phyloP scores from a whole-genome alignment of 2,888 invertebrate genomes.

The Carabus problematicus region DNA sequence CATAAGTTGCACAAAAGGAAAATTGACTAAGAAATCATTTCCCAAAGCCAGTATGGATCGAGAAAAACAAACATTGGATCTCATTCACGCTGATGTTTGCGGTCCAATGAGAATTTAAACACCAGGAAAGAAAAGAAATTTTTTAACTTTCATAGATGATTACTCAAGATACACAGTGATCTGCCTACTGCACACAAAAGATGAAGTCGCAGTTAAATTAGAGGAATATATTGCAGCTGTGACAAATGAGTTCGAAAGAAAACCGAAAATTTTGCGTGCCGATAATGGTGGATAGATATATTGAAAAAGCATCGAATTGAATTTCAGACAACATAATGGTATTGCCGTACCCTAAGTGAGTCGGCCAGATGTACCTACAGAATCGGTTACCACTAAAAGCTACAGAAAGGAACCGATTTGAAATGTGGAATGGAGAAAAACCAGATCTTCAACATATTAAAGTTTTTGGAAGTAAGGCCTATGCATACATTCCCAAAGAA shows the following conservation, averaged over 20 bases:
- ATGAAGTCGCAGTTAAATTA: conserved; percentile 44
- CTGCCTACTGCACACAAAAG: conserved; percentile 47
- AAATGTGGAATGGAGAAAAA: background rate
- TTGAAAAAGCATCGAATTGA: conserved; percentile 48
- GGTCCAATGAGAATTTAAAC: conserved; percentile 49
- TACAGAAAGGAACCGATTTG: conserved; percentile 7
- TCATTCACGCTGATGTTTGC: conserved; percentile 50
- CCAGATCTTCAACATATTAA: conserved; percentile 3
- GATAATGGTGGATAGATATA: conserved; percentile 47
- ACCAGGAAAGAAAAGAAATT: conserved; percentile 47
- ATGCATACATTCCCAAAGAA: conserved; percentile 44
- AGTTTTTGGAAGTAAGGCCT: conserved; percentile 5
- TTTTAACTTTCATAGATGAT: conserved; percentile 52
- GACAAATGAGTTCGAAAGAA: background rate
- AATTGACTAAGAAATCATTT: conserved; percentile 47
- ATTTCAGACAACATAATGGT: conserved; percentile 47
- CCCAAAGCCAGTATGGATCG: conserved; percentile 45
- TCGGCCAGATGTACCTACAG: conserved; percentile 24
- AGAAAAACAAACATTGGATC: conserved; percentile 44
- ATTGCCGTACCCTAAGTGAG: conserved; percentile 24
- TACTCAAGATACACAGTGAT: conserved; percentile 48
- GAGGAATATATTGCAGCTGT: conserved; percentile 39
- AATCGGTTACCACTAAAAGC: conserved; percentile 12
- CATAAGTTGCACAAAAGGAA: conserved; percentile 47
- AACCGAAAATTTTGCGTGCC: conserved; percentile 41